phyloP scores from a whole-genome alignment of 2,888 invertebrate genomes.

The Hoplodrina ambigua region DNA sequence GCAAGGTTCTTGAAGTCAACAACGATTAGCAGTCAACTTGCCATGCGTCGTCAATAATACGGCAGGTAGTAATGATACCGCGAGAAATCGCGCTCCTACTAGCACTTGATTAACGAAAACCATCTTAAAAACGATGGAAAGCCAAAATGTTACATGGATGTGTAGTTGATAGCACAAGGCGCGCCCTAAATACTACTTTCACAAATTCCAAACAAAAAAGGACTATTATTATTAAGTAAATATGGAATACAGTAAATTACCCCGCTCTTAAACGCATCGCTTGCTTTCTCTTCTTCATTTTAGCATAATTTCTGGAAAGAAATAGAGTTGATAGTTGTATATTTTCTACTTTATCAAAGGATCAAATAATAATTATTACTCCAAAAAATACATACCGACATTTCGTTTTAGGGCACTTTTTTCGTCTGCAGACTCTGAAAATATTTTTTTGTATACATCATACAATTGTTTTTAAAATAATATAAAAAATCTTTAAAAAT shows the following conservation, averaged over 20 bases:
- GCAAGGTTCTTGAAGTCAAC: no score
- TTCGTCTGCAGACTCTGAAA: conserved; percentile 77
- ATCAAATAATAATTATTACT: background rate
- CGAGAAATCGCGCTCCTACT: no score
- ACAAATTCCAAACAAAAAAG: background rate
- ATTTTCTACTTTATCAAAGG: background rate
- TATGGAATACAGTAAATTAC: conserved; percentile 41
- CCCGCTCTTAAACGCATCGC: conserved; percentile 38
- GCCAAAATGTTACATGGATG: no score
- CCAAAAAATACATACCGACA: conserved; percentile 73
- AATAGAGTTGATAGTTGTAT: conserved; percentile 3
- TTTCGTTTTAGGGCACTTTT: conserved; percentile 75
- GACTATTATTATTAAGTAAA: background rate
- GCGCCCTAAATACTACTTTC: background rate
- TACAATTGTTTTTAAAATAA: no score
- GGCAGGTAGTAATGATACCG: no score
- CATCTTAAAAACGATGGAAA: no score
- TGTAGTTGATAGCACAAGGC: background rate
- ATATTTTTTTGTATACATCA: background rate
- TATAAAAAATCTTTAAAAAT: no score
- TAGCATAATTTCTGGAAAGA: conserved; percentile 67
- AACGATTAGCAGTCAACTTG: no score
- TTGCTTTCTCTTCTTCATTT: conserved; percentile 58
- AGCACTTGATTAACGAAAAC: no score
- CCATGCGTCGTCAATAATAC: no score